These are phyloP conservation scores for Lordiphosa fenestrarum DNA, from an alignment of 2,888 invertebrate species.

Conservation along the genomic window DNA sequence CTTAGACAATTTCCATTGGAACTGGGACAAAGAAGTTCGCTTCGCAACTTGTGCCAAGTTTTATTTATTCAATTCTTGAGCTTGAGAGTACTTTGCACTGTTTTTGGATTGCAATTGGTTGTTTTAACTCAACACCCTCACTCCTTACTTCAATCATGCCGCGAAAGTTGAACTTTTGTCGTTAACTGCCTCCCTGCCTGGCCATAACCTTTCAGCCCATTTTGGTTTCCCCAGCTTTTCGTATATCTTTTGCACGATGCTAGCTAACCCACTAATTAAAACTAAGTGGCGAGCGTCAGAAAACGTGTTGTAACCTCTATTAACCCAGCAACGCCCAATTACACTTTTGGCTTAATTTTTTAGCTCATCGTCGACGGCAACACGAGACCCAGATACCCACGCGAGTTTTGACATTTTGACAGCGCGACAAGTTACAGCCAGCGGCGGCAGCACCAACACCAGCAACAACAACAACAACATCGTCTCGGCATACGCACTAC, in stretches of 20 bases:
- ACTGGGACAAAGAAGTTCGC: too few relatives aligned
- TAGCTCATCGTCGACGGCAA: constrained; percentile 33
- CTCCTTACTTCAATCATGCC: too few relatives aligned
- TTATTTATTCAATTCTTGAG: too few relatives aligned
- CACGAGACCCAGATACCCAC: constrained; percentile 27
- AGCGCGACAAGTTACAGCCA: constrained; percentile 61
- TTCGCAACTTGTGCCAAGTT: too few relatives aligned
- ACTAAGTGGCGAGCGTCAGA: constrained; percentile 64
- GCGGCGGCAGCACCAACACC: constrained; percentile 23
- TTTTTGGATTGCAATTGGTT: too few relatives aligned
- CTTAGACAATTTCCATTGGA: too few relatives aligned
- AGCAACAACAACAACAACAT: constrained; percentile 23
- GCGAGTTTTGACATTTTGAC: constrained; percentile 69
- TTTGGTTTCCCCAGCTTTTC: constrained; percentile 31
- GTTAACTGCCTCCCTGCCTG: too few relatives aligned
- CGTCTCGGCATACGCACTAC: constrained; percentile 50
- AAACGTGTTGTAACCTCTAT: constrained; percentile 64
- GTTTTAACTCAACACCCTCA: too few relatives aligned
- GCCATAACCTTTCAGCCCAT: constrained; percentile 11
- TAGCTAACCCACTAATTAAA: constrained; percentile 68
- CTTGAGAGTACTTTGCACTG: too few relatives aligned
- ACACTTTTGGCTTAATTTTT: constrained; percentile 69
- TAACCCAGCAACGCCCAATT: constrained; percentile 71
- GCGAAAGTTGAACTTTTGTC: too few relatives aligned
- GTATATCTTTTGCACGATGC: constrained; percentile 38